Base-by-base conservation (phyloP, 2,113 vertebrate genomes). In the Turnix velox region DNA sequence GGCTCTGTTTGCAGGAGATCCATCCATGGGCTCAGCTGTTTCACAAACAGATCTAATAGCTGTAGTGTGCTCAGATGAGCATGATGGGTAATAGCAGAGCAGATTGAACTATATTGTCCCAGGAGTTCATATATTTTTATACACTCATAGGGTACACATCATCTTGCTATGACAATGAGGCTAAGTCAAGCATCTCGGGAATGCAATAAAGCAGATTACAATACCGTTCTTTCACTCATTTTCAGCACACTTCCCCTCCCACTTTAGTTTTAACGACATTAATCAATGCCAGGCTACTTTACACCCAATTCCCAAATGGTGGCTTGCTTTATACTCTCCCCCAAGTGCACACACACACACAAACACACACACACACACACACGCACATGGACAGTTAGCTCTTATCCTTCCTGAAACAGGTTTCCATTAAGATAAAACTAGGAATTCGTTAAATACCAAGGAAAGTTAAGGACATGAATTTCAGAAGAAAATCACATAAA, bases 61-160 rank as follows among this genome's bases (percentile, higher is more conserved):
- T 93, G 88, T 93, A 90, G 93, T 94, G 85, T 96, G 95, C 95
- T 95, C 94, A 96, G 84, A 96, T 94, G 81, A 95, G 94, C 93
- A 93, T 88, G 94, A 93, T 95, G 95, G 96, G 96, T 96, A 97
- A 96, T 95, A 96, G 96, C 91, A 87, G 88, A 96, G 93, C 94
- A 96, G 92, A 95, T 94, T 97, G 95, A 96, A 94, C 94, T 96
- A 92, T 96, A 94, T 94, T 93, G 95, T 96, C 96, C 96, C 93
- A 93, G 96, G 95, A 97, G 96, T 96, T 96, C 94, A 97, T 96
- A 96, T 97, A 96, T 97, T 97, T 97, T 96, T 96, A 95, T 96
- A 96, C 96, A 96, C 96, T 97, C 71, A 0, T 82, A 96, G 95
- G 94, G 92, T 94, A 95, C 93, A 93, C 93, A 96, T 94, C 96